Percentiles rank a stretch among this genome's conserved stretches.
Conservation (phyloP, 2,797 vertebrate genomes). For the Gymnothorax reevesii region DNA sequence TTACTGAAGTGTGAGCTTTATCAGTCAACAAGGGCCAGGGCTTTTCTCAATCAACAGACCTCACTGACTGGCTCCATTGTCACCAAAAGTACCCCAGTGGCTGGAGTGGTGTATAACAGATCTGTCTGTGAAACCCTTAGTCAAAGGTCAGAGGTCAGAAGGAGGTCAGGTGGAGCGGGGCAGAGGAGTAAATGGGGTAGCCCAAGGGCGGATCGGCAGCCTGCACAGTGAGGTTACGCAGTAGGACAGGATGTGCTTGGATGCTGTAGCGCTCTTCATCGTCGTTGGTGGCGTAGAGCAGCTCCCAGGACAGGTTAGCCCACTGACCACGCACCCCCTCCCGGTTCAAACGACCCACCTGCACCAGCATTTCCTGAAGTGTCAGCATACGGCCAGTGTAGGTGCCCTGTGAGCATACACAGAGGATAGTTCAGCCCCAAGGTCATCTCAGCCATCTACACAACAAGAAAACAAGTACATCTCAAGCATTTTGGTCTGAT, state of each 20-base stretch:
- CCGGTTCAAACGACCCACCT: constrained; percentile 85
- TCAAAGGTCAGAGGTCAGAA: constrained; percentile 62
- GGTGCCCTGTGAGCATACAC: constrained; percentile 78
- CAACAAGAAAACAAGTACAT: neutral
- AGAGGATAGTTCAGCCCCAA: neutral
- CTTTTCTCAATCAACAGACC: too few relatives aligned
- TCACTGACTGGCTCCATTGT: too few relatives aligned
- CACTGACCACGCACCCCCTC: constrained; percentile 94
- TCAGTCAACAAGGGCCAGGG: too few relatives aligned
- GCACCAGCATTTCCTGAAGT: constrained; percentile 87
- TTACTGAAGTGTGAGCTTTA: too few relatives aligned
- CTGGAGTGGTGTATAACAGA: neutral
- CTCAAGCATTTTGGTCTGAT: too few relatives aligned
- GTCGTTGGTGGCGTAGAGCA: constrained; percentile 94
- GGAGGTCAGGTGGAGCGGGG: constrained; percentile 84
- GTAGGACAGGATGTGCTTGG: constrained; percentile 90
- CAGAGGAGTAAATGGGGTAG: constrained; percentile 92
- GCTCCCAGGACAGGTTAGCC: constrained; percentile 98
- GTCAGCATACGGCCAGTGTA: constrained; percentile 91
- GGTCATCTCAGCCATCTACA: neutral
- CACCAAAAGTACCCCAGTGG: neutral
- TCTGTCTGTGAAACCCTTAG: neutral
- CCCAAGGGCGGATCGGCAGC: constrained; percentile 93
- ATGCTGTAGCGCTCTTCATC: constrained; percentile 98
- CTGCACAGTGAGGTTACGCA: constrained; percentile 93